Conservation (phyloP, 2,888 invertebrate species). For the Platynereis dumerilii region DNA sequence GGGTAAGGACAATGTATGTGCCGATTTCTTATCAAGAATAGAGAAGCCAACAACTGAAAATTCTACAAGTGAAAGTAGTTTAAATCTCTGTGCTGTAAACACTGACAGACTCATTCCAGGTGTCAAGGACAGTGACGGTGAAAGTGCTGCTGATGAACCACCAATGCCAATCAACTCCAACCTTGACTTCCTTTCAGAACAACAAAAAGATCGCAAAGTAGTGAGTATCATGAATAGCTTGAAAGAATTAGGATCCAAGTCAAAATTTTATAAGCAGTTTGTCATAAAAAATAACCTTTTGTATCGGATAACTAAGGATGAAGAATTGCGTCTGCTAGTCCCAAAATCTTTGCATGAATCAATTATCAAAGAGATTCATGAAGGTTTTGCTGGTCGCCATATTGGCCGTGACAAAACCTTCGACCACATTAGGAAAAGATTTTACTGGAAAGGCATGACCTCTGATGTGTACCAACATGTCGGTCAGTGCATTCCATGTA, state of each 20-base stretch:
- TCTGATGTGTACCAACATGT: neutral
- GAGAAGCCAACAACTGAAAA: neutral
- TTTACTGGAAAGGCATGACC: neutral
- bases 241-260: neutral
- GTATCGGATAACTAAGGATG: neutral
- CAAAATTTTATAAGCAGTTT: neutral
- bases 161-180: too few relatives aligned
- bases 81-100: neutral
- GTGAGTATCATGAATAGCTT: neutral
- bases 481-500: neutral
- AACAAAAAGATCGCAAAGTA: neutral
- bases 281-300: neutral
- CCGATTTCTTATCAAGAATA: neutral
- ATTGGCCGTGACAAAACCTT: neutral
- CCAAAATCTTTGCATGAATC: neutral
- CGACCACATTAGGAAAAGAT: neutral
- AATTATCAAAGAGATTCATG: conserved; percentile 1
- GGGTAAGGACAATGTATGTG: neutral
- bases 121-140: neutral
- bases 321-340: neutral
- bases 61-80: neutral
- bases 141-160: too few relatives aligned
- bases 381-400: neutral
- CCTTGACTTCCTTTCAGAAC: neutral
- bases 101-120: neutral